Base-by-base conservation (phyloP, 2,888 invertebrate genomes). In the Allygus modestus region DNA sequence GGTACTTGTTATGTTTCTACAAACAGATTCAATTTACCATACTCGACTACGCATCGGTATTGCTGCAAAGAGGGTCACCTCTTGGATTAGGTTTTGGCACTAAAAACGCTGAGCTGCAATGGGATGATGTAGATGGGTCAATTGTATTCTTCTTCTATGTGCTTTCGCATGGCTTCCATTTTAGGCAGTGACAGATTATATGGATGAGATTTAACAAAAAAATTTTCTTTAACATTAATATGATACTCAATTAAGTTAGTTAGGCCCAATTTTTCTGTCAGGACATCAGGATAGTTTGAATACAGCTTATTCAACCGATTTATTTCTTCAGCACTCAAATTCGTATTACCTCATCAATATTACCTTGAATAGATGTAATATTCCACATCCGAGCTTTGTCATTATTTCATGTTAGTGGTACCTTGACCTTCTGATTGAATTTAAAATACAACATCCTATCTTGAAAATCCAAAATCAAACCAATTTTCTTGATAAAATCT, bases 1-100 rank as follows among this genome's bases (percentile, higher is more conserved):
- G 83, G 85, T 15, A 73, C 79, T 9, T 73, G 61, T 9, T 77
- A 58, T 28, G 69, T 77, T 15, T 58, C 51, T 0, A 85, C 15
- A 12, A 23, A 26, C 33, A 43, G 28, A 43, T 83, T 85, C 43
- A 84, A 33, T 2, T 84, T 82, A 17, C 82, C 84, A 37, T 86
- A 88, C 54, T 88, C 87, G 0, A 86, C 83, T 11, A 86, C 87
- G 12, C 46, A 46, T 12, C 46, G 4, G 17, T 15, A 46, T 12
- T 46, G 46, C 17, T 46, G 46, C 11, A 87, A 43, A 17, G 87
- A 85, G 84, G 61, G 28, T 87, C 86, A n/a, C 87, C 87, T 46
- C 46, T 12, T 9, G 46, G 46, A 15, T 33, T 82, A 23, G 86
- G 86, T 33, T 87, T 87, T 5, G 69, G 71, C 0, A 87, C 85